A percentile compares a stretch with the other conserved stretches of the same genome.
Conservation (phyloP, 1,140 invertebrate genomes). For the Ceratina japonica region DNA sequence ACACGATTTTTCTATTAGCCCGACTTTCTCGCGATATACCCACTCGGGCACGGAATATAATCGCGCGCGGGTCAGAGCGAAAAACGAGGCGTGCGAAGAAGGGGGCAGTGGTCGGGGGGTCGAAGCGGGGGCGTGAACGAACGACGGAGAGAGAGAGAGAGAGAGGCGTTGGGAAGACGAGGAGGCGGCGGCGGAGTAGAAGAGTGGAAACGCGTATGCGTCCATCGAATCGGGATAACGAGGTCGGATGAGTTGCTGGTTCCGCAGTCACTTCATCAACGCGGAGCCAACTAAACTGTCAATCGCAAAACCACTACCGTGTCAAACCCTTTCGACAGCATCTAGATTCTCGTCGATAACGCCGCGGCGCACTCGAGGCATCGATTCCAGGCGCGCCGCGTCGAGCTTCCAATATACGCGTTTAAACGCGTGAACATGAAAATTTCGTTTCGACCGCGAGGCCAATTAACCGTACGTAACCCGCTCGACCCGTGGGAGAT, state of each 20-base stretch:
- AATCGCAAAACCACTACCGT: conserved; percentile 52
- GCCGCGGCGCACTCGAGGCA: conserved; percentile 16
- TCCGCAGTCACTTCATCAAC: conserved; percentile 48
- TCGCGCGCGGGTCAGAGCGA: neutral
- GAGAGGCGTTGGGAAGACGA: neutral
- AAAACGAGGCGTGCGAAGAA: conserved; percentile 3
- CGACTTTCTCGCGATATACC: neutral
- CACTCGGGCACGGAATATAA: conserved; percentile 20
- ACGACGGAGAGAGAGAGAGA: neutral
- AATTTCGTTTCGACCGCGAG: neutral
- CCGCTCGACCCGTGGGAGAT: too few species aligned
- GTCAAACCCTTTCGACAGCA: conserved; percentile 54
- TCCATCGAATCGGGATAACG: conserved; percentile 47
- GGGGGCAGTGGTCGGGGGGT: neutral
- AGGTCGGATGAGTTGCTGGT: conserved; percentile 47
- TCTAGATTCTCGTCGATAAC: conserved; percentile 19
- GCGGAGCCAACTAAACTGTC: conserved; percentile 52
- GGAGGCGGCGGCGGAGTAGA: conserved; percentile 13
- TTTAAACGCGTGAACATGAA: neutral
- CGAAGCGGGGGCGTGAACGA: neutral
- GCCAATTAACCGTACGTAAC: too few species aligned
- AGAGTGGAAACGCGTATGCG: conserved; percentile 24
- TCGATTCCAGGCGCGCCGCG: conserved; percentile 25
- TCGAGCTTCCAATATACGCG: neutral
- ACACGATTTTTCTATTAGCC: conserved; percentile 76